phyloP scores from a whole-genome alignment of 1,140 invertebrate genomes.

The Pseudomyrmex sp. region DNA sequence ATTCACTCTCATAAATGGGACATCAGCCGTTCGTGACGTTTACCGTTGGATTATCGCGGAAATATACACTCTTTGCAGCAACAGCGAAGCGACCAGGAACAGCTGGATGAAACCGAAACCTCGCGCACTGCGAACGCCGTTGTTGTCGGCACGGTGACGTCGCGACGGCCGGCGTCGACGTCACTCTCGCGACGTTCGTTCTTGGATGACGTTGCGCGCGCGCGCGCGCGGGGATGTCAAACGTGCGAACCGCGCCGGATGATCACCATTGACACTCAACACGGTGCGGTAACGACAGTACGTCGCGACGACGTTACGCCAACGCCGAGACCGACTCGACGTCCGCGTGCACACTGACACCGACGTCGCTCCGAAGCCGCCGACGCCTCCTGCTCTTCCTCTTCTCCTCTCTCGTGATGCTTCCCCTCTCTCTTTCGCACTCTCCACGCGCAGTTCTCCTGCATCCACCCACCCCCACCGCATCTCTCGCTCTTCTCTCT shows the following conservation, averaged over 20 bases:
- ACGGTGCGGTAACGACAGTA: not conserved
- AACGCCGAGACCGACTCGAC: constrained; percentile 62
- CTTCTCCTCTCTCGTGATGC: not conserved
- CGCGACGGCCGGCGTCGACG: constrained; percentile 12
- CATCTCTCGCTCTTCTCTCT: not conserved
- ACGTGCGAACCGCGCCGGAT: no score
- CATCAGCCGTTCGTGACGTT: constrained; percentile 9
- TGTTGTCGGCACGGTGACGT: not conserved
- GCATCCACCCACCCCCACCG: constrained; percentile 37
- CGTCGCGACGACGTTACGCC: constrained; percentile 45
- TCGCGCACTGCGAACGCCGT: constrained; percentile 17
- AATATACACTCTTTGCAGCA: not conserved
- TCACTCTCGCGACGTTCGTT: not conserved
- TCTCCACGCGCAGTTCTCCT: constrained; percentile 50
- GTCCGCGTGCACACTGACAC: constrained; percentile 77
- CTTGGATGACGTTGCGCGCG: no score
- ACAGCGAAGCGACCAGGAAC: not conserved
- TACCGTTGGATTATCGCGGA: constrained; percentile 36
- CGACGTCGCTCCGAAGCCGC: constrained; percentile 65
- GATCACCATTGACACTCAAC: no score
- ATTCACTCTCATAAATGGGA: not conserved
- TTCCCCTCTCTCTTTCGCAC: constrained; percentile 23
- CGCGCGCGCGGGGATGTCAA: no score
- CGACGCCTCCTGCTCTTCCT: not conserved
- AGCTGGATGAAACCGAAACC: not conserved